Base-by-base conservation (phyloP, 2,113 vertebrate species). In the Petromus typicus region DNA sequence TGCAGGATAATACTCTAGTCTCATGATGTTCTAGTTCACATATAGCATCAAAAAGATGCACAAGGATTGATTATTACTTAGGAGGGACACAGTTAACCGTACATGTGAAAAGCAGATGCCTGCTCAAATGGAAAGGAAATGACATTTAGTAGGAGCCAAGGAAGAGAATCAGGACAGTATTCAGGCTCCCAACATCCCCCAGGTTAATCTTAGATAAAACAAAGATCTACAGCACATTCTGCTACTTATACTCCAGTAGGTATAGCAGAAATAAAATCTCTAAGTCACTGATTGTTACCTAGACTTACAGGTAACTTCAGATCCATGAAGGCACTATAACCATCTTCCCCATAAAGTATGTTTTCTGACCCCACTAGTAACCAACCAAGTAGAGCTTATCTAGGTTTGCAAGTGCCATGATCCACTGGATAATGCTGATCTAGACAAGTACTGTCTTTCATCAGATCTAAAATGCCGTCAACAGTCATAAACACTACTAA, bases 401-500 rank as follows among this genome's bases (percentile, higher is more conserved):
- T 54, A 45, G 63, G 27, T 64, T 90, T 86, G 75, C 61, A 66
- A 63, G 86, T 16, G 14, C 3, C 30, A 75, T 18, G 4, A 78
- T 64, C 20, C 40, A 51, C 10, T 54, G 22, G 43, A 25, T 90
- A 75, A 94, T 10, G 18, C 23, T 51, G 89, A 69, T 18, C 32
- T 7, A 17, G 76, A 71, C 59, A 81, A 79, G 71, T 37, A 66
- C 16, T 32, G 2, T 37, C 37, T 89, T 86, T 80, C 37, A 56
- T 64, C 67, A 76, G n/a, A 80, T 51, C 75, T 95, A 37, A 87
- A 34, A 40, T 34, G n/a, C 23, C 86, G 94, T 23, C 63, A 69
- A 80, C 12, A 83, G 7, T 12, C 45, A 27, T 5, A 43, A 34
- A 90, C 25, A 57, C 3, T 27, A 57, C 57, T 89, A 45, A 34